Base-by-base conservation (phyloP, 2,888 invertebrate species). In the Phorcus lineatus region DNA sequence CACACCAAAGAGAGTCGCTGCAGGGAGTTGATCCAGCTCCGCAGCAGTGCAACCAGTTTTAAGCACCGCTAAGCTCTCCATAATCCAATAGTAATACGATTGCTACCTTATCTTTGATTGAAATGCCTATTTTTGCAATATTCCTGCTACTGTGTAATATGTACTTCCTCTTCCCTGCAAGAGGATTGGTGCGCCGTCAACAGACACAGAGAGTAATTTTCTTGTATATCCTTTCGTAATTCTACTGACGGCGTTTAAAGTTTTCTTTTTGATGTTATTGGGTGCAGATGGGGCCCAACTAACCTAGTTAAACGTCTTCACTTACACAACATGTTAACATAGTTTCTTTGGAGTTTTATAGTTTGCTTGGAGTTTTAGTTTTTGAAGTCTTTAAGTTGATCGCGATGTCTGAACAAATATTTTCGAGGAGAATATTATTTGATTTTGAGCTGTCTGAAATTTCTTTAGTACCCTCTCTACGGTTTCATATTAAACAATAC, bases 161-260 rank as follows among this genome's bases (percentile, higher is more conserved):
- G 62, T 62, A 62, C 62, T 62, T 62, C 62, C 62, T 24, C 28
- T 28, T 28, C 11, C 13, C 47, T 47, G 1, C 13, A 47, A 9
- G 24, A 62, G 62, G 62, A 24, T 62, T 62, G 62, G 62, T 16
- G 28, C 24, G 9, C 3, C 17, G 9, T 24, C 13, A 28, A 62
- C 16, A 62, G 28, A 28, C 13, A n/a, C n/a, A 28, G 28, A 62
- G 62, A 28, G 16, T 62, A 28, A 62, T 62, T 62, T 62, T 28
- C 28, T 62, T 62, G 28, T 62, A 62, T 24, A 62, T 62, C 62
- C 62, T 62, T 62, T 62, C 62, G 24, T 62, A 62, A 62, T 62
- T 62, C 24, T 62, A 28, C 28, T 62, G 62, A 62, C 62, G 62
- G 62, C 62, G 62, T 62, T 62, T 62, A 62, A 62, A 62, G 22